Evolutionary conservation across 2,888 invertebrate species (phyloP).

Genomic region (Anaspis maculata): DNA sequence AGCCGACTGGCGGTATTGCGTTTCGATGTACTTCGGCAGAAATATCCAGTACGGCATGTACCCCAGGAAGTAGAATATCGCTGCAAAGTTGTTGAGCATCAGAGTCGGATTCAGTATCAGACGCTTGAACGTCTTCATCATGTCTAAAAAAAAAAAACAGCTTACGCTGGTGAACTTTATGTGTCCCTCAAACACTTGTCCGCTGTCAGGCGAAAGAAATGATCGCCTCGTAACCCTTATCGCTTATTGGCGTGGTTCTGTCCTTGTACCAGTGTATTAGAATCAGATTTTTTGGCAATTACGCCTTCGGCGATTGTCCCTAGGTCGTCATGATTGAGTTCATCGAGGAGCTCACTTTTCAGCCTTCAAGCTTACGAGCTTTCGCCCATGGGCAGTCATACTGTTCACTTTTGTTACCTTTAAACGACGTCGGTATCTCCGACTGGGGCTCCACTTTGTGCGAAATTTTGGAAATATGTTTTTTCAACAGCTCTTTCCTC

Average conservation of each 20-base stretch:
- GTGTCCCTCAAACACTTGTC: too few relatives aligned
- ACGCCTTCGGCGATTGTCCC: too few relatives aligned
- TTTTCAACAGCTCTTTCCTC: slow-evolving; percentile 40
- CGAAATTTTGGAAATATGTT: slow-evolving; percentile 21
- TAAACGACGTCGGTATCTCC: slow-evolving; percentile 42
- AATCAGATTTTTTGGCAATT: too few relatives aligned
- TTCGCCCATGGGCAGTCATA: too few relatives aligned
- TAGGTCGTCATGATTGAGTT: too few relatives aligned
- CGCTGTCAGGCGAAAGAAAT: too few relatives aligned
- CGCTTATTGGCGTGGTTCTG: too few relatives aligned
- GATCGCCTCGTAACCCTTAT: too few relatives aligned
- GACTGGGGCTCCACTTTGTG: slow-evolving; percentile 22
- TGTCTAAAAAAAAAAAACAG: slow-evolving; percentile 42
- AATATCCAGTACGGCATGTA: slow-evolving; percentile 73
- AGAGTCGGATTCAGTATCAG: slow-evolving; percentile 58
- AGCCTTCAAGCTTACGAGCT: too few relatives aligned
- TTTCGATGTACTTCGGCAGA: slow-evolving; percentile 76
- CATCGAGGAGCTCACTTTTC: too few relatives aligned
- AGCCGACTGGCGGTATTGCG: slow-evolving; percentile 69
- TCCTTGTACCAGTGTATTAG: too few relatives aligned
- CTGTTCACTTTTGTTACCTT: slow-evolving; percentile 19
- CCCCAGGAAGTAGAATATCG: slow-evolving; percentile 63
- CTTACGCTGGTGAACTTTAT: slow-evolving; percentile 14
- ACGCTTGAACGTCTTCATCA: slow-evolving; percentile 55
- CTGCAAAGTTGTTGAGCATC: slow-evolving; percentile 65